Conservation (phyloP, 2,113 vertebrate genomes). For the Bubo scandiacus region DNA sequence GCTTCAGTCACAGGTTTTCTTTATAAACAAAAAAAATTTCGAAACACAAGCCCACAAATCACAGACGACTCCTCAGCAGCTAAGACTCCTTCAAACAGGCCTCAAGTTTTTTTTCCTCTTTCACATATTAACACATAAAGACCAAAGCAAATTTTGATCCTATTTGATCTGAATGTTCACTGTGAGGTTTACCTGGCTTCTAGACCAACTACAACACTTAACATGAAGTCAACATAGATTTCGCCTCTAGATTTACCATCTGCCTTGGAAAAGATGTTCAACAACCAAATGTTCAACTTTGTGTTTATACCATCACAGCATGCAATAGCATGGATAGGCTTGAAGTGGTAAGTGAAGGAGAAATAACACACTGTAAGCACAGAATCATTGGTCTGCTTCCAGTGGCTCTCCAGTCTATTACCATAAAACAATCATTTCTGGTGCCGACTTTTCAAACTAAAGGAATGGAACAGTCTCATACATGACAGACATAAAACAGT, state of each 20-base stretch:
- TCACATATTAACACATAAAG: not conserved
- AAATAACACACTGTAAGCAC: not conserved
- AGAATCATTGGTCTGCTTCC: not conserved
- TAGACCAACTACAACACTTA: not conserved
- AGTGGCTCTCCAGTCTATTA: not conserved
- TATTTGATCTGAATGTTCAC: accelerated
- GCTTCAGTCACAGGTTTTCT: not conserved
- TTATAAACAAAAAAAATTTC: not conserved
- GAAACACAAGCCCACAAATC: not conserved
- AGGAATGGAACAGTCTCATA: not conserved
- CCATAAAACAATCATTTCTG: not conserved
- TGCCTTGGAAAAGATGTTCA: not conserved
- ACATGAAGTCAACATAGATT: not conserved
- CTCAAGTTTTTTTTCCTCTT: not conserved
- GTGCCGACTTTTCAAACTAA: not conserved
- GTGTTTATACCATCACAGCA: not conserved
- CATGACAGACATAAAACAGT: not conserved
- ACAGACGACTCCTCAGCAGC: not conserved
- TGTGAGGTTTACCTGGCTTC: not conserved
- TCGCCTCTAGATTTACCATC: not conserved
- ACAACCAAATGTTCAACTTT: not conserved
- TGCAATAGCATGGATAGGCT: not conserved
- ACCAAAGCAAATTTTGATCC: not conserved
- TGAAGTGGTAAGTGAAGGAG: not conserved
- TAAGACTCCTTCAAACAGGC: not conserved